Percentiles rank a stretch among this genome's conserved stretches.
These are phyloP conservation scores for Bovichtus variegatus DNA, from an alignment of 2,797 vertebrate species.

Conservation along the genomic window DNA sequence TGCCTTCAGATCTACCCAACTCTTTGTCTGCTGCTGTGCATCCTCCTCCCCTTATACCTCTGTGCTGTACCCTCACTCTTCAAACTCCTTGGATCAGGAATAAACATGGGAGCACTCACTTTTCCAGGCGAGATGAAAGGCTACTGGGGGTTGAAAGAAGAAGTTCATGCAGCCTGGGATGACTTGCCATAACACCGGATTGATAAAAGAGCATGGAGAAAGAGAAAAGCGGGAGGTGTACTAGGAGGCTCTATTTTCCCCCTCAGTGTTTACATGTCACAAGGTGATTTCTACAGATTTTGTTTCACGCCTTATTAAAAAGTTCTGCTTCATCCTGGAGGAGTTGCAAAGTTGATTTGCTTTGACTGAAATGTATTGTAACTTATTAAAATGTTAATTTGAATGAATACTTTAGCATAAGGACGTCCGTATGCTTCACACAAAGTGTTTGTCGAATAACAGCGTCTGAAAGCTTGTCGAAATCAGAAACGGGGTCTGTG, in stretches of 20 bases:
- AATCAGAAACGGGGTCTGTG: neutral
- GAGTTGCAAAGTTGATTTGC: constrained; percentile 51
- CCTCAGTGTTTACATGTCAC: constrained; percentile 71
- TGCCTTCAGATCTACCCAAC: constrained; percentile 72
- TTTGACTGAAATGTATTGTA: constrained; percentile 11
- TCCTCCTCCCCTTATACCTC: constrained; percentile 56
- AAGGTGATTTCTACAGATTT: constrained; percentile 74
- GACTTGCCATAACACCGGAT: constrained; percentile 55
- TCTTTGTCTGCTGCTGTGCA: constrained; percentile 66
- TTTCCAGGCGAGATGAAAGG: constrained; percentile 73
- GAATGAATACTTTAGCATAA: constrained; percentile 29
- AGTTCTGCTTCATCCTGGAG: constrained; percentile 60
- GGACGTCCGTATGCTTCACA: constrained; percentile 22
- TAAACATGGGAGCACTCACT: constrained; percentile 70
- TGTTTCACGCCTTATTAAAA: constrained; percentile 77
- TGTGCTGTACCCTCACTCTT: constrained; percentile 49
- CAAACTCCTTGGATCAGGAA: constrained; percentile 64
- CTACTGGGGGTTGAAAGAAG: constrained; percentile 62
- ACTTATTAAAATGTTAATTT: constrained; percentile 16
- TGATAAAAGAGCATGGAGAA: constrained; percentile 70
- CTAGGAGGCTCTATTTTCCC: constrained; percentile 54
- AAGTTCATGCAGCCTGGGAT: constrained; percentile 54
- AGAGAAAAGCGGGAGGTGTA: constrained; percentile 41
- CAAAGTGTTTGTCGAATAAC: neutral
- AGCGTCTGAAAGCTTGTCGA: neutral